Percentiles rank a stretch among this genome's conserved stretches.
phyloP scores from a whole-genome alignment of 2,797 vertebrate species.

The Anguilla megastoma region DNA sequence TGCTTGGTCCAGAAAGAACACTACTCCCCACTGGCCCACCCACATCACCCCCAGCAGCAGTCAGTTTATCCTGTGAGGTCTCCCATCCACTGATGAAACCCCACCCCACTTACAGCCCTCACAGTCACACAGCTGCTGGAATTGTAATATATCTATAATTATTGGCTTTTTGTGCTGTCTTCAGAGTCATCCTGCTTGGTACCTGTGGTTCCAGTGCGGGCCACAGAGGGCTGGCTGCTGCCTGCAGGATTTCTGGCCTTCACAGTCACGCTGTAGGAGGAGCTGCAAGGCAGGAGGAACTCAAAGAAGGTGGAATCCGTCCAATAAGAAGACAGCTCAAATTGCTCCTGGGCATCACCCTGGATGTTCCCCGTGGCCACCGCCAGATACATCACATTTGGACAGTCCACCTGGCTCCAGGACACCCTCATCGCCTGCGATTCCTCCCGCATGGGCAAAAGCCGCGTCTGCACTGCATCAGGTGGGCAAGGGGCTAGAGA shows the following conservation, averaged over 20 bases:
- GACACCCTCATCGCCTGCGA: constrained; percentile 60
- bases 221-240: constrained; percentile 54
- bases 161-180: background rate
- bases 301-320: constrained; percentile 66
- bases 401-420: constrained; percentile 65
- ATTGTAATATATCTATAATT: background rate
- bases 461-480: constrained; percentile 49
- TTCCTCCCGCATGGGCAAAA: constrained; percentile 50
- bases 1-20: background rate
- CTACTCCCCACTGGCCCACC: background rate
- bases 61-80: background rate
- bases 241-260: constrained; percentile 63
- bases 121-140: background rate
- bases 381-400: constrained; percentile 60
- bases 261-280: constrained; percentile 65
- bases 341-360: constrained; percentile 55
- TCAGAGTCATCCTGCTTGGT: constrained; percentile 26
- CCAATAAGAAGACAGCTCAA: constrained; percentile 73
- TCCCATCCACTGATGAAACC: background rate
- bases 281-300: constrained; percentile 73
- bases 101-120: background rate
- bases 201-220: constrained; percentile 70
- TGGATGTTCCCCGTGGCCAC: constrained; percentile 62
- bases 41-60: background rate
- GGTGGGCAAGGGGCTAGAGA: constrained; percentile 73